Evolutionary conservation across 2,797 vertebrate species (phyloP).

Genomic region (Scomberomorus guttatus): DNA sequence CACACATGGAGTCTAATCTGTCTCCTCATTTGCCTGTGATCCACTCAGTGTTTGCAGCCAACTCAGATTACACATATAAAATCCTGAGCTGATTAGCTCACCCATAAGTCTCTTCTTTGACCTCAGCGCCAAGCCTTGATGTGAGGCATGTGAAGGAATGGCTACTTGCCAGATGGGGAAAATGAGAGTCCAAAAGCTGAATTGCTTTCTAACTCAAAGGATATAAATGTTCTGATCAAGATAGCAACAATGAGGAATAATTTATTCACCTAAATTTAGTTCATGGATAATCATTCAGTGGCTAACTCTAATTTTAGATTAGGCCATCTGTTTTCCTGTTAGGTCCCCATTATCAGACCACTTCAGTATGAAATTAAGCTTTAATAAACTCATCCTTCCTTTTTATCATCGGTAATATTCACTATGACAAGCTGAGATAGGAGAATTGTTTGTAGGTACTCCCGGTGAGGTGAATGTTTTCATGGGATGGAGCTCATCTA

Average conservation of each 20-base stretch:
- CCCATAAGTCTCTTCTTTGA: conserved; percentile 64
- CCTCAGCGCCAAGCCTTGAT: conserved; percentile 40
- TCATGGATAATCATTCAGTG: conserved; percentile 35
- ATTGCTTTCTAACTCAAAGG: neutral
- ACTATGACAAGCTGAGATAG: neutral
- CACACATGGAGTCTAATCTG: conserved; percentile 38
- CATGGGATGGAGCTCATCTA: conserved; percentile 35
- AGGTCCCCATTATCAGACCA: conserved; percentile 30
- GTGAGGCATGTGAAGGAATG: conserved; percentile 50
- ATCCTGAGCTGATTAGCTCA: conserved; percentile 71
- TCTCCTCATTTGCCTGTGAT: conserved; percentile 55
- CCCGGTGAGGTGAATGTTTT: conserved; percentile 20
- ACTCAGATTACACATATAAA: conserved; percentile 56
- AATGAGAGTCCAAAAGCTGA: conserved; percentile 20
- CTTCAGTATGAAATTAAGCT: conserved; percentile 30
- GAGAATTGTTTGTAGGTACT: conserved; percentile 33
- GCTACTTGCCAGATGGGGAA: conserved; percentile 35
- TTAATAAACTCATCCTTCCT: conserved; percentile 11
- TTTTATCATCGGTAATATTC: conserved; percentile 2
- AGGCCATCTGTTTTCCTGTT: conserved; percentile 59
- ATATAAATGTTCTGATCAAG: conserved; percentile 13
- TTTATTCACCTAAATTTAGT: conserved; percentile 59
- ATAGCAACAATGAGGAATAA: conserved; percentile 35
- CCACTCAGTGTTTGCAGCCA: conserved; percentile 51
- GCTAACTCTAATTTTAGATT: conserved; percentile 55